Percentiles rank a stretch among this genome's conserved stretches.
These are phyloP conservation scores for Drosophila auraria DNA, from an alignment of 1,140 invertebrate species.

Conservation along the genomic window DNA sequence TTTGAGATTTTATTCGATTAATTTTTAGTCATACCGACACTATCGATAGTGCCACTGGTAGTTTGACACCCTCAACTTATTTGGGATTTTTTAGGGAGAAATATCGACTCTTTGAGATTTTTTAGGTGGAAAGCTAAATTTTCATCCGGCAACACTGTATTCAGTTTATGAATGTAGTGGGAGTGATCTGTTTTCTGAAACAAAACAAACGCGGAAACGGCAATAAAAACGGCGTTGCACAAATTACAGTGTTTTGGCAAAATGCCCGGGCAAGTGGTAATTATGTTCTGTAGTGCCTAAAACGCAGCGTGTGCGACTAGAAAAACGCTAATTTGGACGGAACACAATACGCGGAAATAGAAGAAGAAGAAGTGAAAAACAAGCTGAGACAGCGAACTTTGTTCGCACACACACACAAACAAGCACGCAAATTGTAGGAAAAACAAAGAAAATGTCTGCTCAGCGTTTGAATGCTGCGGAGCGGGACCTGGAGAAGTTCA, in stretches of 20 bases:
- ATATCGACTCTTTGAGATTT: too few relatives aligned
- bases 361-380: slow-evolving; percentile 50
- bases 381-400: slow-evolving; percentile 67
- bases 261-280: slow-evolving; percentile 51
- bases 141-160: neutral
- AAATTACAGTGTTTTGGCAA: slow-evolving; percentile 60
- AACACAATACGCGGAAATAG: slow-evolving; percentile 63
- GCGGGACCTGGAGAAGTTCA: slow-evolving; percentile 93
- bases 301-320: slow-evolving; percentile 27
- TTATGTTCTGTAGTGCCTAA: slow-evolving; percentile 36
- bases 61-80: too few relatives aligned
- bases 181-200: slow-evolving; percentile 62
- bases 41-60: too few relatives aligned
- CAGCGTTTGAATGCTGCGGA: slow-evolving; percentile 88
- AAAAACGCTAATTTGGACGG: slow-evolving; percentile 39
- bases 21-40: too few relatives aligned
- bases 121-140: too few relatives aligned
- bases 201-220: slow-evolving; percentile 37
- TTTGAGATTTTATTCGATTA: too few relatives aligned
- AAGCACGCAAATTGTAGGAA: slow-evolving; percentile 32
- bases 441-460: slow-evolving; percentile 81
- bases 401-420: slow-evolving; percentile 40
- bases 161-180: slow-evolving; percentile 52
- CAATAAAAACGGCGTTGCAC: slow-evolving; percentile 31
- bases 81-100: too few relatives aligned